phyloP scores from a whole-genome alignment of 2,888 invertebrate genomes.

The Scaptomyza reducta region DNA sequence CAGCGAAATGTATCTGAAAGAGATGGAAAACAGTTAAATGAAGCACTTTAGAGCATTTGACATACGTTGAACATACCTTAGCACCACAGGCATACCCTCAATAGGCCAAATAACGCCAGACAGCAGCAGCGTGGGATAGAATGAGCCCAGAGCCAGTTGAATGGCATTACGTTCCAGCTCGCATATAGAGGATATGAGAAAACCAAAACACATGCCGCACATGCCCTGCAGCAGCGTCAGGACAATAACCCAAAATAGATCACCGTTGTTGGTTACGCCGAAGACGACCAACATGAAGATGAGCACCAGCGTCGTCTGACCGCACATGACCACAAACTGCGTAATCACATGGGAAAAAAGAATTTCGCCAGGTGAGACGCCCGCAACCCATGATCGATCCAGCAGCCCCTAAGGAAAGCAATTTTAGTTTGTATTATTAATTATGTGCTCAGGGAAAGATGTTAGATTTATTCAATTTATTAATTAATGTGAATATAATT shows the following conservation, averaged over 20 bases:
- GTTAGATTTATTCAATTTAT: neutral
- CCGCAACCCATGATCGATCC: slow-evolving; percentile 97
- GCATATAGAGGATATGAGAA: slow-evolving; percentile 96
- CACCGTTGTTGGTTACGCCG: slow-evolving; percentile 95
- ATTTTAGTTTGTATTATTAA: neutral
- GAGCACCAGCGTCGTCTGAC: slow-evolving; percentile 95
- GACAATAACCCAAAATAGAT: slow-evolving; percentile 92
- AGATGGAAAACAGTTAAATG: neutral
- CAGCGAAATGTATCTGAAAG: slow-evolving; percentile 89
- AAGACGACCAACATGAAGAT: slow-evolving; percentile 96
- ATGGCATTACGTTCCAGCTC: slow-evolving; percentile 96
- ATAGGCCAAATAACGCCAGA: slow-evolving; percentile 99
- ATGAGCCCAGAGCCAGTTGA: slow-evolving; percentile 95
- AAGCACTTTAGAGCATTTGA: neutral
- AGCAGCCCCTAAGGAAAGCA: slow-evolving; percentile 87
- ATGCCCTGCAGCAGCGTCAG: slow-evolving; percentile 95
- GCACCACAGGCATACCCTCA: slow-evolving; percentile 95
- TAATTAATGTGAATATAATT: too few species aligned
- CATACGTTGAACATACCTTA: slow-evolving; percentile 85
- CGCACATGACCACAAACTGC: slow-evolving; percentile 97
- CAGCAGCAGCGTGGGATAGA: slow-evolving; percentile 96
- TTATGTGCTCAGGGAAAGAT: neutral
- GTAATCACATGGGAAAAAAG: slow-evolving; percentile 96
- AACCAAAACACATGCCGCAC: slow-evolving; percentile 98
- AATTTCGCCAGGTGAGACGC: slow-evolving; percentile 95